Conservation (phyloP, 1,140 invertebrate genomes). For the Drosophila murphyi region DNA sequence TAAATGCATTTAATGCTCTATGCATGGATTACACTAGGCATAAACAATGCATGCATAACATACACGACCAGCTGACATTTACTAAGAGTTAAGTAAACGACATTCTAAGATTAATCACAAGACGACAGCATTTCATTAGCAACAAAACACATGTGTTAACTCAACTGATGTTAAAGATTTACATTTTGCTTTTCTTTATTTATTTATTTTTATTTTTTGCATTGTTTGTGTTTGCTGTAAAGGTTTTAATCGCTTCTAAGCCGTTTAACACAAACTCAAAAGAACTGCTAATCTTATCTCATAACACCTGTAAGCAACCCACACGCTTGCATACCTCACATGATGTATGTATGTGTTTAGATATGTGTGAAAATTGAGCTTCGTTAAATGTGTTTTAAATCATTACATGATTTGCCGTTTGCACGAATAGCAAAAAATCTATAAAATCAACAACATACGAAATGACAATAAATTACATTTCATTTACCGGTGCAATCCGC, state of each 20-base stretch:
- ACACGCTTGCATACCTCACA: neutral
- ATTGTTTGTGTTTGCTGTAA: too few species aligned
- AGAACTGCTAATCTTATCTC: too few species aligned
- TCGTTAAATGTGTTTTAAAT: neutral
- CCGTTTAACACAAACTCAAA: too few species aligned
- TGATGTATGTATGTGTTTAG: neutral
- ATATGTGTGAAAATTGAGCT: neutral
- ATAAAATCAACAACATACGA: neutral
- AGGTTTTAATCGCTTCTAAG: too few species aligned
- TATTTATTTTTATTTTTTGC: too few species aligned
- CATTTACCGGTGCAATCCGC: conserved; percentile 10
- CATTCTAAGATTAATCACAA: too few species aligned
- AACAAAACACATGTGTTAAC: too few species aligned
- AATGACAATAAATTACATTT: conserved; percentile 11
- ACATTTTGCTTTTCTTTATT: too few species aligned
- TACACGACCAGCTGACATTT: too few species aligned
- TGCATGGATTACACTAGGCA: neutral
- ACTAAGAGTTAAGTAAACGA: too few species aligned
- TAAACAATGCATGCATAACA: neutral
- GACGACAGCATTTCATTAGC: too few species aligned
- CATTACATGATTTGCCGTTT: conserved; percentile 1
- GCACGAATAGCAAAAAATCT: neutral
- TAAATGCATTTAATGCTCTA: neutral
- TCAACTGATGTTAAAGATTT: too few species aligned
- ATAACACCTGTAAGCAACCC: neutral